Conservation (phyloP, 2,888 invertebrate genomes). For the Lepidochitona cinerea region DNA sequence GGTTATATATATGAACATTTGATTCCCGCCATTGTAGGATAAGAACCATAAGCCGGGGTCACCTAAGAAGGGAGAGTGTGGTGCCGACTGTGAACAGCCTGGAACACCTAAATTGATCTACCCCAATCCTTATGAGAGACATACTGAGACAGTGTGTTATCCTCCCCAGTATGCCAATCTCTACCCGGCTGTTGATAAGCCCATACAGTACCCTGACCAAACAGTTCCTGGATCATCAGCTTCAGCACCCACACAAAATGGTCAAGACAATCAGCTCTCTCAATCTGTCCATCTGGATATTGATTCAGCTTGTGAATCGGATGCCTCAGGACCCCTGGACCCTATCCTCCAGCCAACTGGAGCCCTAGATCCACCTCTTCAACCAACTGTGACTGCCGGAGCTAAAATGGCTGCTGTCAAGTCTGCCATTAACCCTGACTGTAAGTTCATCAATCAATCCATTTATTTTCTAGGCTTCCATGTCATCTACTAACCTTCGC, state of each 20-base stretch:
- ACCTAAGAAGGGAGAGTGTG: neutral
- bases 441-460: too few relatives aligned
- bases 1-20: too few relatives aligned
- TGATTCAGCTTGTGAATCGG: neutral
- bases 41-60: neutral
- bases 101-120: constrained; percentile 20
- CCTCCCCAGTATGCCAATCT: neutral
- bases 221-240: neutral
- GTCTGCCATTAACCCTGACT: constrained; percentile 10
- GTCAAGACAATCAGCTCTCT: too few relatives aligned
- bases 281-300: constrained; percentile 7
- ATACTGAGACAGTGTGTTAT: neutral
- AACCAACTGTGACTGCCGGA: constrained; percentile 45
- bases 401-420: constrained; percentile 50
- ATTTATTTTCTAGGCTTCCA: too few relatives aligned
- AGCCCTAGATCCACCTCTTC: constrained; percentile 48
- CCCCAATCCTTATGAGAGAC: constrained; percentile 21
- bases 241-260: too few relatives aligned
- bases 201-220: neutral
- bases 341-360: constrained; percentile 45
- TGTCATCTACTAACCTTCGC: too few relatives aligned
- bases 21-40: too few relatives aligned
- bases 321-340: neutral
- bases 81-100: neutral
- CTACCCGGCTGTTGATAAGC: neutral